Evolutionary conservation across 2,113 vertebrate species (phyloP).

Genomic region (Chunga burmeisteri): DNA sequence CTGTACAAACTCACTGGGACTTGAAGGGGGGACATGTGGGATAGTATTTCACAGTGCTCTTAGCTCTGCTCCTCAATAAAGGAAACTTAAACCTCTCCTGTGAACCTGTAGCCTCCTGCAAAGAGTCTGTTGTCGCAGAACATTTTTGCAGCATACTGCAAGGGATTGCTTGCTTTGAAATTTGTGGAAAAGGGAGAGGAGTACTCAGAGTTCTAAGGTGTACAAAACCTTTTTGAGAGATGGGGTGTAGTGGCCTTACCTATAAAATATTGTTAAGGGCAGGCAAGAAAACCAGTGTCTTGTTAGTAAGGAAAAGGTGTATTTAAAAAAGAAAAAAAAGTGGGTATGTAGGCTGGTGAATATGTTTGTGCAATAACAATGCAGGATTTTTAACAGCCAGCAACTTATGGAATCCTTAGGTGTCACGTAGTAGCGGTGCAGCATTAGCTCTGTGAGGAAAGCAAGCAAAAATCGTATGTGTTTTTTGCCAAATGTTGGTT

Average conservation of each 20-base stretch:
- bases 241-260: not conserved
- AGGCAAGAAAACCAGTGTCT: not conserved
- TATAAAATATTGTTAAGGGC: not conserved
- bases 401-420: not conserved
- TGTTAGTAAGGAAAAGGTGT: not conserved
- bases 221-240: not conserved
- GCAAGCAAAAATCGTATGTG: not conserved
- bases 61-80: not conserved
- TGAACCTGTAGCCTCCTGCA: not conserved
- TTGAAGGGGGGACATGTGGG: not conserved
- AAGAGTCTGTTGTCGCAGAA: not conserved
- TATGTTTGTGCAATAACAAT: not conserved
- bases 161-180: not conserved
- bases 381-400: not conserved
- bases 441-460: not conserved
- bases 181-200: not conserved
- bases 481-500: not conserved
- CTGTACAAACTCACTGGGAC: not conserved
- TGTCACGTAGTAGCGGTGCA: not conserved
- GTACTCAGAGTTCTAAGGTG: not conserved
- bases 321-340: not conserved
- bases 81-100: not conserved
- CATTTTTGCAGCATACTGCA: not conserved
- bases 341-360: not conserved
- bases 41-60: conserved; percentile 14